These are phyloP conservation scores for Acipenser ruthenus DNA, from an alignment of 2,797 vertebrate species.

Conservation along the genomic window DNA sequence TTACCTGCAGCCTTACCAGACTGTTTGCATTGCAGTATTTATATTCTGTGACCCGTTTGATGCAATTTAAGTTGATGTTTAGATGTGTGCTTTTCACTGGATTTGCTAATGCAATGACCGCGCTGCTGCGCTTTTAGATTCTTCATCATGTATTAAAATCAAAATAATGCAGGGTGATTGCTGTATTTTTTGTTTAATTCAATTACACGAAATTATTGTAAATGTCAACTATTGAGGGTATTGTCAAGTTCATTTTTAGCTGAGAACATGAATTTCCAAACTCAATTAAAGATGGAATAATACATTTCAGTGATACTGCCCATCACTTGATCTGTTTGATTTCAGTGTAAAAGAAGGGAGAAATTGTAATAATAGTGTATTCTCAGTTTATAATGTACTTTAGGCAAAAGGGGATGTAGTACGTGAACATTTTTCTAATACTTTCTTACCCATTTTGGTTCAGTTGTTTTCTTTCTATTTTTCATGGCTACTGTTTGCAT, in stretches of 20 bases:
- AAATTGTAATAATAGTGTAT: background rate
- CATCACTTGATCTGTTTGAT: slow-evolving; percentile 41
- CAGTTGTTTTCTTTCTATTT: no score
- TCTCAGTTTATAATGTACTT: no score
- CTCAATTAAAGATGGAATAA: slow-evolving; percentile 41
- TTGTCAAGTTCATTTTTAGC: slow-evolving; percentile 41
- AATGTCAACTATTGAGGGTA: slow-evolving; percentile 58
- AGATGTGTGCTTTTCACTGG: slow-evolving; percentile 35
- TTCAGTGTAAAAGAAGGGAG: slow-evolving; percentile 53
- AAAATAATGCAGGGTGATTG: slow-evolving; percentile 35
- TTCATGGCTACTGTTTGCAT: no score
- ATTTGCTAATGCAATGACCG: slow-evolving; percentile 29
- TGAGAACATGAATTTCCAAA: slow-evolving; percentile 44
- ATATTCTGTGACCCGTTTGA: slow-evolving; percentile 27
- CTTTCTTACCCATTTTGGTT: no score
- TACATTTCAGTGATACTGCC: slow-evolving; percentile 49
- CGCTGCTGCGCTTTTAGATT: slow-evolving; percentile 31
- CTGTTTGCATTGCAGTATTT: slow-evolving; percentile 1
- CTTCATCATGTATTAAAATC: slow-evolving; percentile 64
- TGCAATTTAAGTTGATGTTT: slow-evolving; percentile 51
- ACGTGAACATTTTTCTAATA: no score
- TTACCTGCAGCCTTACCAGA: slow-evolving; percentile 48
- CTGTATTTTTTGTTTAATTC: slow-evolving; percentile 49
- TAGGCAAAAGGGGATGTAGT: no score
- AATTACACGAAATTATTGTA: slow-evolving; percentile 74